Base-by-base conservation (phyloP, 2,888 invertebrate genomes). In the Lithosia quadra region DNA sequence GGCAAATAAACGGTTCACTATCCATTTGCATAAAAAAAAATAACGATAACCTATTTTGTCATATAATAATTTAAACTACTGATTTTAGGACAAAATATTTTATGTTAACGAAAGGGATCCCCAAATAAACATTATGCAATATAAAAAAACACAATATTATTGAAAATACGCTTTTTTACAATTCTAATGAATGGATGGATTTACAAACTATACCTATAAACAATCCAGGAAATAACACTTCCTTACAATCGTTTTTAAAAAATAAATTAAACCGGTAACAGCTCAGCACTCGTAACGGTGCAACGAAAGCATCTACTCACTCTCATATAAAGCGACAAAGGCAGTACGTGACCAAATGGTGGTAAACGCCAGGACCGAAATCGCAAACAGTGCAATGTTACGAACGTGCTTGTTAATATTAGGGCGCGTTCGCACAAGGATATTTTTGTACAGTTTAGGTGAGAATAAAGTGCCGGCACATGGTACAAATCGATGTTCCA, bases 351-450 rank as follows among this genome's bases (percentile, higher is more conserved):
- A 56, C 56, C 56, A 56, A 56, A 56, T 24, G 56, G 24, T 56
- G 24, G 56, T 56, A 22, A 56, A 24, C 2, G 22, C 15, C 28
- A 21, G 10, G 18, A 58, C 58, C 55, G 34, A 58, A 58, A 58
- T 15, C 18, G 58, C 34, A n/a, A 18, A 34, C 56, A 56, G 13
- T 28, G 56, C 56, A 58, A 58, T 58, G 28, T 34, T 58, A 33
- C 15, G 24, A 56, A 56, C 56, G 56, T 56, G 56, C 56, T 56
- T 58, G 58, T 58, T 58, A 58, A 58, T 28, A 34, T 56, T 56
- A 24, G 24, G 15, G 15, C 24, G 24, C 15, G 15, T 13, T 24
- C 22, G 24, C 56, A 22, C 22, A 9, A 56, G 56, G 56, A 24
- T 15, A 24, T 24, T 56, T 56, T 24, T 56, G 13, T 56, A 56